Evolutionary conservation across 2,888 invertebrate genomes (phyloP), one percentile per base, ranked within the genome.

Genomic region (Patella pellucida): DNA sequence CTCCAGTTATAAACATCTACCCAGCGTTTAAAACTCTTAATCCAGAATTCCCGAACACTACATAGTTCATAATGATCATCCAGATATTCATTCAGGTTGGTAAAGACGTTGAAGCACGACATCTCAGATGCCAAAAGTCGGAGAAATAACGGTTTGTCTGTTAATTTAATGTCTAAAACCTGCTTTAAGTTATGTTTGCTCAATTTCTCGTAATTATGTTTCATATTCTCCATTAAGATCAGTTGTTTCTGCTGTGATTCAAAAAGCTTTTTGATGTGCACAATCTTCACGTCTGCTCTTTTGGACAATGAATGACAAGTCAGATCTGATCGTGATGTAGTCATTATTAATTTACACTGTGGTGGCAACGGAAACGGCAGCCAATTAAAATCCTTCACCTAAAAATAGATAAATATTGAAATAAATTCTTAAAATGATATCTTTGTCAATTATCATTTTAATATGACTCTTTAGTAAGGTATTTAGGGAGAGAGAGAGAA

Each of bases 331-430:
- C 78, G 74, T 16, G 85, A 80, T 0, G 87, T 86, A 27, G 87
- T 87, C 56, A 88, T 71, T 27, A 90, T 85, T 12, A 90, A 74
- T 72, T 84, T 85, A 78, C 88, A 88, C 51, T 86, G 85, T 3
- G 86, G 82, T 12, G 90, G 90, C 50, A 90, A 82, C 14, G 84
- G 82, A 19, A 78, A 74, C 0, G 89, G 88, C 41, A 90, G 77
- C 90, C 90, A 90, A 7, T 79, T 76, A 77, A 89, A 81, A 51
- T 83, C 84, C 73, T 89, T 89, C n/a, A 89, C 81, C 89, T 90
- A 79, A 19, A 79, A 80, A 50, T 52, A 31, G 11, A 73, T 9
- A 12, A 27, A 16, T n/a, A 68, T 16, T n/a, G 7, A 4, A 68
- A 1, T 27, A 68, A 68, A 68, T 27, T n/a, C 31, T 23, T 19